These are phyloP conservation scores for Hyla sarda DNA, from an alignment of 2,113 vertebrate genomes.

Conservation along the genomic window DNA sequence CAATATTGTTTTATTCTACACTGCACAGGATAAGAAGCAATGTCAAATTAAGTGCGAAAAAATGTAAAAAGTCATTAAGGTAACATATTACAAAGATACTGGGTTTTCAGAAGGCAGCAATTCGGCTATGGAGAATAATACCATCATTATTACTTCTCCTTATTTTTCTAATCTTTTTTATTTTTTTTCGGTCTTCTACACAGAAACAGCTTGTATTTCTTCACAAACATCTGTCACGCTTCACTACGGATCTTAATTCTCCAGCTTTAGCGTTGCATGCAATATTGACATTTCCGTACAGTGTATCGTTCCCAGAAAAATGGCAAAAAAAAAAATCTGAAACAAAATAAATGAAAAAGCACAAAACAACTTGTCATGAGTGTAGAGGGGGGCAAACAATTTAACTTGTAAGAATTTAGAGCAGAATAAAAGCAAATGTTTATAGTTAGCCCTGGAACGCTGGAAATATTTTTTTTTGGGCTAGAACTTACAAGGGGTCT, in stretches of 20 bases:
- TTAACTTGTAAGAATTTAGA: too few species aligned
- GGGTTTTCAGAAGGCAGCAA: too few species aligned
- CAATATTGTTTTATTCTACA: not conserved
- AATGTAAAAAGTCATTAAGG: not conserved
- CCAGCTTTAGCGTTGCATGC: not conserved
- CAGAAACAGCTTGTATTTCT: not conserved
- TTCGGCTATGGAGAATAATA: too few species aligned
- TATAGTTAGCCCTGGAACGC: too few species aligned
- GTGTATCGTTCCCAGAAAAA: not conserved
- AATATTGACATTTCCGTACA: too few species aligned
- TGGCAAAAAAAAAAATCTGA: not conserved
- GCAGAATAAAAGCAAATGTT: too few species aligned
- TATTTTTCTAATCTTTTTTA: not conserved
- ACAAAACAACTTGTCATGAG: slow-evolving; percentile 40
- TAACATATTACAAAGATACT: too few species aligned
- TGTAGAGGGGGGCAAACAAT: not conserved
- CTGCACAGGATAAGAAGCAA: not conserved
- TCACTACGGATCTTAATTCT: not conserved
- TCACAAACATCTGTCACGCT: not conserved
- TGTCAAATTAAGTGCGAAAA: not conserved
- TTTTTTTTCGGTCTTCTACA: not conserved
- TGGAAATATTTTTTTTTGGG: too few species aligned
- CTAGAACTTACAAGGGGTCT: too few species aligned
- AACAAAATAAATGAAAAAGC: not conserved
- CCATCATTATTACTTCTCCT: too few species aligned